Evolutionary conservation across 2,113 vertebrate species (phyloP).

Genomic region (Barnardius zonarius): DNA sequence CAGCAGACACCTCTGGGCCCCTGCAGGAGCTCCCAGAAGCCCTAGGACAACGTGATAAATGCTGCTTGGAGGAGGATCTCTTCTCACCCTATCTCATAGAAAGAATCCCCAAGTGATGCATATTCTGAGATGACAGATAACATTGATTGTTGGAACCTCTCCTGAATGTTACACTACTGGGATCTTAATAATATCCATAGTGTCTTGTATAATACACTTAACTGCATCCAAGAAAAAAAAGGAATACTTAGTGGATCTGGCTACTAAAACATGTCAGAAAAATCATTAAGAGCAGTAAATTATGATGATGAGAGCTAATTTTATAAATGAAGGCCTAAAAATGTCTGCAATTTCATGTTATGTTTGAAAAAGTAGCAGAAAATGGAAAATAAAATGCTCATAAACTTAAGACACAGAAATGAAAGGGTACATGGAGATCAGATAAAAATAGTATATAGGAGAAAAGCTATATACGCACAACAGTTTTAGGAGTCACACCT

Average conservation of each 20-base stretch:
- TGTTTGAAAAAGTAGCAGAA: not conserved
- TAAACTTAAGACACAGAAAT: not conserved
- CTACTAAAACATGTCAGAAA: slow-evolving; percentile 70
- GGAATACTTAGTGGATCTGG: slow-evolving; percentile 54
- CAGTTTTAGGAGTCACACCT: not conserved
- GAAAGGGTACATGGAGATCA: not conserved
- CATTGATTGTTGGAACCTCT: not conserved
- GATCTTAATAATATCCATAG: slow-evolving; percentile 7
- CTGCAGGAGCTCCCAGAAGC: not conserved
- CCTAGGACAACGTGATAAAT: not conserved
- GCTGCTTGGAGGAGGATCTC: not conserved
- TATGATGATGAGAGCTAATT: slow-evolving; percentile 66
- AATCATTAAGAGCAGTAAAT: slow-evolving; percentile 73
- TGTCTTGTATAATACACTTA: slow-evolving; percentile 41
- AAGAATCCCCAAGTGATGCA: not conserved
- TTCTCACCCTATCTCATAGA: not conserved
- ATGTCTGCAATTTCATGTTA: slow-evolving; percentile 6
- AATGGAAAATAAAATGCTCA: slow-evolving; percentile 27
- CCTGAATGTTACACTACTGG: not conserved
- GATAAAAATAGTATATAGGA: not conserved
- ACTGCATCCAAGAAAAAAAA: slow-evolving; percentile 56
- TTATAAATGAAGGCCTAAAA: slow-evolving; percentile 65
- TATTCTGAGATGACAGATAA: slow-evolving; percentile 24
- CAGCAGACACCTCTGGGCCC: not conserved
- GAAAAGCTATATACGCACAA: not conserved